A percentile compares a stretch with the other conserved stretches of the same genome.
Conservation (phyloP, 2,113 vertebrate genomes). For the Podarcis cretensis region DNA sequence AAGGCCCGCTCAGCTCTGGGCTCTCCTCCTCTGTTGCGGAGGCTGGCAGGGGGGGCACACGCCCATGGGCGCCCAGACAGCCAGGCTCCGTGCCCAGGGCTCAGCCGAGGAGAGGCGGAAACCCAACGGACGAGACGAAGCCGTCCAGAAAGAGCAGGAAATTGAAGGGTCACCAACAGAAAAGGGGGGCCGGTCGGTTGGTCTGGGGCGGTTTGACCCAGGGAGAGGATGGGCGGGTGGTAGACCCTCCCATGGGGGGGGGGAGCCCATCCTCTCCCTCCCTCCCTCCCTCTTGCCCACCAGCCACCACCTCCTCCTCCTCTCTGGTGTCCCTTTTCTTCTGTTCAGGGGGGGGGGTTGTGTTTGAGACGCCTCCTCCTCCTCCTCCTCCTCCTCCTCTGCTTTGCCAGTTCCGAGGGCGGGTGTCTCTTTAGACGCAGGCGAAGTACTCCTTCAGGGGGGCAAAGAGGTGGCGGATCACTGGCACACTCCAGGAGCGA, state of each 20-base stretch:
- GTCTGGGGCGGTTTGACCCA: conserved; percentile 89
- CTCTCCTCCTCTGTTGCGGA: conserved; percentile 23
- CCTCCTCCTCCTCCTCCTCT: conserved; percentile 46
- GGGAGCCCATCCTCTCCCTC: conserved; percentile 48
- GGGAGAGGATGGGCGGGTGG: conserved; percentile 83
- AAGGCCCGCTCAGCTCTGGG: conserved; percentile 14
- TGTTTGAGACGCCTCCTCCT: conserved; percentile 67
- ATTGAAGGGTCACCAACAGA: conserved; percentile 84
- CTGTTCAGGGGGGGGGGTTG: conserved; percentile 77
- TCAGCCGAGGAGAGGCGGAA: conserved; percentile 75
- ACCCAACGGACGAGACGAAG: conserved; percentile 82
- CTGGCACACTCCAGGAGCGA: conserved; percentile 96
- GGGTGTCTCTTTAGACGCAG: conserved; percentile 84
- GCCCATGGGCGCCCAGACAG: too few relatives aligned
- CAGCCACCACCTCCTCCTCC: conserved; percentile 79
- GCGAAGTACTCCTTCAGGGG: conserved; percentile 99
- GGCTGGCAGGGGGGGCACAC: too few relatives aligned
- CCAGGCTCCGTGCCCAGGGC: neutral
- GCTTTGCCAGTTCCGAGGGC: conserved; percentile 75
- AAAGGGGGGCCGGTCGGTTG: conserved; percentile 56
- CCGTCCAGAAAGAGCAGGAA: conserved; percentile 93
- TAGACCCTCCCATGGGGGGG: conserved; percentile 46
- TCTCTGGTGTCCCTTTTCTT: conserved; percentile 74
- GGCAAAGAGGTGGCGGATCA: conserved; percentile 98
- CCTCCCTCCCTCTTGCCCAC: conserved; percentile 76